phyloP scores from a whole-genome alignment of 2,113 vertebrate genomes.

The mouse (Mus musculus) region DNA sequence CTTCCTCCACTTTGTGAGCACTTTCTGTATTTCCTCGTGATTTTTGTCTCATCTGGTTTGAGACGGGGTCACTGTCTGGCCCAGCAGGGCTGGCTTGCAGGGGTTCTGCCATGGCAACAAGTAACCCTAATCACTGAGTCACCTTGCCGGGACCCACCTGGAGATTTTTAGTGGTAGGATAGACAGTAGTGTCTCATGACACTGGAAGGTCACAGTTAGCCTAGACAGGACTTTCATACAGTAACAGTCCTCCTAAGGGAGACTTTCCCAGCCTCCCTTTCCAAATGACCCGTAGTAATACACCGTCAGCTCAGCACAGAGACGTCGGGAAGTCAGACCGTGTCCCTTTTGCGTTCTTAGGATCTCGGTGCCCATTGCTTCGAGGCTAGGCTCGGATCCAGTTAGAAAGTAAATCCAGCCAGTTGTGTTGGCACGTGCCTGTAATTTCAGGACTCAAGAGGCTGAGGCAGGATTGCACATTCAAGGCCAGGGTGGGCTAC shows the following conservation, averaged over 20 bases:
- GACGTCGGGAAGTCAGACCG: neutral
- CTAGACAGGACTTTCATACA: neutral
- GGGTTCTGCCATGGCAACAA: neutral
- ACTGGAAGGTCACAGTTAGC: neutral
- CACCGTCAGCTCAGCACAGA: neutral
- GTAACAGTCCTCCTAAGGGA: neutral
- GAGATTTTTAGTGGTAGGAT: slow-evolving; percentile 18
- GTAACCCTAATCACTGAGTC: neutral
- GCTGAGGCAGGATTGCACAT: neutral
- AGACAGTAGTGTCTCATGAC: neutral
- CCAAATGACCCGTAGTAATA: neutral
- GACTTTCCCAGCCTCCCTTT: slow-evolving; percentile 16
- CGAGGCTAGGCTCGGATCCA: slow-evolving; percentile 21
- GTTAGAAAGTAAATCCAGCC: slow-evolving; percentile 15
- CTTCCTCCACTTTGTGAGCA: slow-evolving; percentile 38
- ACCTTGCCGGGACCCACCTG: neutral
- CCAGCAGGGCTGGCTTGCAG: neutral
- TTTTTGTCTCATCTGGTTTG: slow-evolving; percentile 16
- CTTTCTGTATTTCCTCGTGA: slow-evolving; percentile 3
- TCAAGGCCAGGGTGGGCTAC: neutral
- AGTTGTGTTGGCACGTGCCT: neutral
- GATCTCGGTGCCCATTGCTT: neutral
- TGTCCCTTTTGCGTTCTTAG: neutral
- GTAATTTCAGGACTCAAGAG: neutral
- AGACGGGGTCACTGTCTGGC: neutral